Base-by-base conservation (phyloP, 2,888 invertebrate species). In the Unio pictorum region DNA sequence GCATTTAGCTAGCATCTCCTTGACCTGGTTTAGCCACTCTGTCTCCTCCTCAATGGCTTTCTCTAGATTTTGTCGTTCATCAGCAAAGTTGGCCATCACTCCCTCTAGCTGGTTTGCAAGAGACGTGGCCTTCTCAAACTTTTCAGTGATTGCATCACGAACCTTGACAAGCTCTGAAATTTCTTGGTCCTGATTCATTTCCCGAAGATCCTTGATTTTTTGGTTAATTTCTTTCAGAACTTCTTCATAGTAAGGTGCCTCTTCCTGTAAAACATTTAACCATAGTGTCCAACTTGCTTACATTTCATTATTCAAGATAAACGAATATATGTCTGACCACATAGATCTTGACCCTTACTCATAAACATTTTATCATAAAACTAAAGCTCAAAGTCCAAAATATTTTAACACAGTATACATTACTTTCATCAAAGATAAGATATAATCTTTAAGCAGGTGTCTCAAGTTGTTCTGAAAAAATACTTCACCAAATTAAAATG, bases 141-240 rank as follows among this genome's bases (percentile, higher is more conserved):
- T 85, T 23, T 82, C 79, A 66, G 87, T 78, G 45, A 89, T 79
- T 18, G 78, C 80, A 26, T 75, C 69, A 68, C 87, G 84, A 20
- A 82, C 78, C 64, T 84, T 79, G 23, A 80, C 76, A 59, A 90
- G 79, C 26, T 80, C 80, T 26, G 94, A 93, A 55, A 95, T 93
- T 20, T 93, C 93, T 74, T 93, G 92, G 66, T 93, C 93, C 81
- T 93, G 93, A 86, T 95, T 95, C 68, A 95, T 91, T 86, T 94
- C 94, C 0, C 93, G 91, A 56, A 98, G 91, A 85, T 96, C 96
- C 69, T 93, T 93, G 30, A 94, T 94, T 91, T 97, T 97, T 15
- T 93, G 92, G 58, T 93, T 92, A 68, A 98, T 94, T 73, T 94
- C 94, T 80, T 94, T 94, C 83, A 94, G 94, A 4, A 96, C 91